phyloP scores from a whole-genome alignment of 37 sponge, comb jelly and placozoan genomes.

The Mnemiopsis leidyi region DNA sequence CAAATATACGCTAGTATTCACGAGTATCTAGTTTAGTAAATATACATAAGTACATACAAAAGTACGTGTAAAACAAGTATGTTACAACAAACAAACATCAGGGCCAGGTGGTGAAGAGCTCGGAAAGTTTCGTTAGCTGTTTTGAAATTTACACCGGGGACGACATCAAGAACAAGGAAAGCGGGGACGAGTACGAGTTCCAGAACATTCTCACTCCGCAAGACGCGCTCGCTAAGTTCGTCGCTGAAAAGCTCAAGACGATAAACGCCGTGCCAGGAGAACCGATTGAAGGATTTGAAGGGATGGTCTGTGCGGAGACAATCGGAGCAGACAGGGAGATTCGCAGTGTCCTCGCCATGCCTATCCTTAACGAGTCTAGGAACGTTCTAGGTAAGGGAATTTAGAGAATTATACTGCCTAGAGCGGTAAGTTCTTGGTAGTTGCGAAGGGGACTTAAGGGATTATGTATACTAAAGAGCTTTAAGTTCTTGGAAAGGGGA shows the following conservation, averaged over 20 bases:
- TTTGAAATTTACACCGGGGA: slow-evolving; percentile 51
- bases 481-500: too few species aligned
- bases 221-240: not conserved
- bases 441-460: too few species aligned
- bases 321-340: slow-evolving; percentile 51
- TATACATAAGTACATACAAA: too few species aligned
- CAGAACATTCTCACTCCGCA: slow-evolving; percentile 59
- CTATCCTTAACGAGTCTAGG: slow-evolving; percentile 32
- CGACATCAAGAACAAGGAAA: slow-evolving; percentile 35
- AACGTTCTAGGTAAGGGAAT: slow-evolving; percentile 9
- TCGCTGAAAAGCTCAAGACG: slow-evolving; percentile 10
- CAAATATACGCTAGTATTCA: too few species aligned
- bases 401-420: too few species aligned
- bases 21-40: too few species aligned
- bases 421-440: too few species aligned
- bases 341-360: slow-evolving; percentile 54
- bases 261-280: slow-evolving; percentile 35
- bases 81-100: too few species aligned
- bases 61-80: too few species aligned
- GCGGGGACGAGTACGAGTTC: slow-evolving; percentile 62
- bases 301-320: slow-evolving; percentile 3
- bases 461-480: too few species aligned
- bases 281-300: slow-evolving; percentile 20
- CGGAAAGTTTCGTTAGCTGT: not conserved
- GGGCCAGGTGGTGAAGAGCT: not conserved